A percentile compares a stretch with the other conserved stretches of the same genome.
Evolutionary conservation across 2,797 vertebrate genomes (phyloP).

Genomic region (Eupleurogrammus muticus): DNA sequence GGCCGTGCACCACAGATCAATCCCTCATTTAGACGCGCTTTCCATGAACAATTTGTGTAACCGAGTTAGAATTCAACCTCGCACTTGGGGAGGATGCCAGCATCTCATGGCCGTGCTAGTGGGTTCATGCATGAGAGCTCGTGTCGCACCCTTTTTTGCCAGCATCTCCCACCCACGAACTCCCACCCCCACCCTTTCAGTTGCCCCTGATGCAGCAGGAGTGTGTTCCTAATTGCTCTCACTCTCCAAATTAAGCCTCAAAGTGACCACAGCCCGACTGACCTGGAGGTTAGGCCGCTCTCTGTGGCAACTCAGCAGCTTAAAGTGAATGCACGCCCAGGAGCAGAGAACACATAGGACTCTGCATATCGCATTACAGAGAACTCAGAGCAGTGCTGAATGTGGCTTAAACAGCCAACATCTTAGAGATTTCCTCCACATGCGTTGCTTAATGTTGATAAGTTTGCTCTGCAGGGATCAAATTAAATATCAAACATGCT

Average conservation of each 20-base stretch:
- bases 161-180: slow-evolving; percentile 24
- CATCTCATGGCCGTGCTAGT: neutral
- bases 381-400: neutral
- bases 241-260: slow-evolving; percentile 73
- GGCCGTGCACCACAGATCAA: too few relatives aligned
- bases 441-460: neutral
- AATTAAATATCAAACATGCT: neutral
- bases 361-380: slow-evolving; percentile 33
- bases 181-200: neutral
- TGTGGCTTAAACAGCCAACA: neutral
- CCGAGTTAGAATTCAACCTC: neutral
- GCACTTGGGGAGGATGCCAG: neutral
- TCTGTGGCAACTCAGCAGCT: slow-evolving; percentile 64
- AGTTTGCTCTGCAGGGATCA: neutral
- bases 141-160: slow-evolving; percentile 1
- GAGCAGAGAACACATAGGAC: slow-evolving; percentile 15
- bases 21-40: slow-evolving; percentile 12
- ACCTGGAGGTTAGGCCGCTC: slow-evolving; percentile 69
- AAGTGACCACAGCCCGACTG: slow-evolving; percentile 65
- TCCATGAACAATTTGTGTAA: slow-evolving; percentile 3
- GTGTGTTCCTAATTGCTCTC: slow-evolving; percentile 64
- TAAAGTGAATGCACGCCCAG: slow-evolving; percentile 42
- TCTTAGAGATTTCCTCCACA: slow-evolving; percentile 13
- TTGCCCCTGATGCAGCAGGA: slow-evolving; percentile 53
- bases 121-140: neutral